These are phyloP conservation scores for Neosilurus mollespiculum DNA, from an alignment of 2,797 vertebrate genomes.

Conservation along the genomic window DNA sequence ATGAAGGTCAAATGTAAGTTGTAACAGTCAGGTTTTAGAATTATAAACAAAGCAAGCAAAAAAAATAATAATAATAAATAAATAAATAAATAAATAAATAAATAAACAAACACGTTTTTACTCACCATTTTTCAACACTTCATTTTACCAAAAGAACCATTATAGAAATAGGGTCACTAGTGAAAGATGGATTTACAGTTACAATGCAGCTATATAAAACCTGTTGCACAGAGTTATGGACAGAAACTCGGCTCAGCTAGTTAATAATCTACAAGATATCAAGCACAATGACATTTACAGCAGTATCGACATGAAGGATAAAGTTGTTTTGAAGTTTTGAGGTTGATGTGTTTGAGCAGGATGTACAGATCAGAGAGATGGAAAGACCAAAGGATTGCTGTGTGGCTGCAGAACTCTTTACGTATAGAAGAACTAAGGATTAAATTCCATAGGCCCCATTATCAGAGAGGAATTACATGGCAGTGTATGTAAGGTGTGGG, in stretches of 20 bases:
- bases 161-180: neutral
- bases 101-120: neutral
- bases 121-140: neutral
- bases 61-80: too few relatives aligned
- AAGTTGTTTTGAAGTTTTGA: neutral
- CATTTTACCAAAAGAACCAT: neutral
- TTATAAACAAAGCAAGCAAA: too few relatives aligned
- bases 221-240: neutral
- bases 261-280: neutral
- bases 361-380: neutral
- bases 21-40: neutral
- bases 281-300: neutral
- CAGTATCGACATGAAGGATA: neutral
- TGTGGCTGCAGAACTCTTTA: neutral
- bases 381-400: neutral
- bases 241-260: neutral
- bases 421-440: neutral
- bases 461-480: neutral
- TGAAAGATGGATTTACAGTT: neutral
- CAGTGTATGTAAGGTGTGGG: neutral
- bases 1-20: neutral
- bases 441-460: neutral
- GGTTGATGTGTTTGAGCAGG: neutral
- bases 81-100: too few relatives aligned
- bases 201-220: neutral